phyloP scores from a whole-genome alignment of 2,888 invertebrate genomes.

The Achlya flavicornis region DNA sequence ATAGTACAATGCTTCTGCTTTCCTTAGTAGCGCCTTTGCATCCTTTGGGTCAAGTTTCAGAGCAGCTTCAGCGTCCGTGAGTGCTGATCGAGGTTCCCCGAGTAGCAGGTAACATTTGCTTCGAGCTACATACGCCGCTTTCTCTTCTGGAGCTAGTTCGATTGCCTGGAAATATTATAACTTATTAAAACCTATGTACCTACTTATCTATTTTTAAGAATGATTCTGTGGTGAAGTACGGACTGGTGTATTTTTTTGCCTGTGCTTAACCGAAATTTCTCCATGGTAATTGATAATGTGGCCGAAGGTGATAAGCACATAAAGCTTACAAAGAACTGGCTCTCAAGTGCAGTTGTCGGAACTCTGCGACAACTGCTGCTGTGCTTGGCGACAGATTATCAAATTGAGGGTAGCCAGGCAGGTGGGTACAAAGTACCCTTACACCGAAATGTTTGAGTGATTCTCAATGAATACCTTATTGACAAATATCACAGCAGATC shows the following conservation, averaged over 20 bases:
- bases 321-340: too few relatives aligned
- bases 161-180: constrained; percentile 89
- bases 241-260: background rate
- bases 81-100: constrained; percentile 92
- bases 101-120: constrained; percentile 94
- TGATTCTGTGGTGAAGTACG: background rate
- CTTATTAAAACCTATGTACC: too few relatives aligned
- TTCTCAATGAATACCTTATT: constrained; percentile 85
- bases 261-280: too few relatives aligned
- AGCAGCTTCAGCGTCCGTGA: constrained; percentile 93
- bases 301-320: too few relatives aligned
- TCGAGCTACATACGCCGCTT: constrained; percentile 93
- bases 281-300: too few relatives aligned
- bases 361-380: too few relatives aligned
- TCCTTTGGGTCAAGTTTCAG: constrained; percentile 88
- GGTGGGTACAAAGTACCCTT: too few relatives aligned
- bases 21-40: constrained; percentile 88
- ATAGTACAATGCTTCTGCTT: constrained; percentile 96
- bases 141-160: constrained; percentile 92
- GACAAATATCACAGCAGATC: constrained; percentile 89
- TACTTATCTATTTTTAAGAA: background rate
- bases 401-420: too few relatives aligned
- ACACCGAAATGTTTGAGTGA: background rate
- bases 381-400: too few relatives aligned
- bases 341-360: too few relatives aligned